A percentile compares a stretch with the other conserved stretches of the same genome.
phyloP scores from a whole-genome alignment of 2,797 vertebrate genomes.

The Vespertilio murinus region DNA sequence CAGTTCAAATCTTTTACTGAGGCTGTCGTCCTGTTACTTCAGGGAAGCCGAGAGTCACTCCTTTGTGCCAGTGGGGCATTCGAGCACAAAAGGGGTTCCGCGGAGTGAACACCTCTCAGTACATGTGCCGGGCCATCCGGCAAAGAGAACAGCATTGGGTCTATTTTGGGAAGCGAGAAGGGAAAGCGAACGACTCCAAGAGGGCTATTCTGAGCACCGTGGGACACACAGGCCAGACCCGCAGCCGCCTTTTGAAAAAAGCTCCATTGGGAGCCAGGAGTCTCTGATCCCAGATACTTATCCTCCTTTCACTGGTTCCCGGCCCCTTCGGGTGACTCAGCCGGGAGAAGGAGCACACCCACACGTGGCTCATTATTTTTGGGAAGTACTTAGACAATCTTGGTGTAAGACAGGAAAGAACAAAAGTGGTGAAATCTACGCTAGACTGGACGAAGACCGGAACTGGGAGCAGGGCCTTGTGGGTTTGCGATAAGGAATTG shows the following conservation, averaged over 20 bases:
- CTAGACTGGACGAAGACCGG: conserved; percentile 33
- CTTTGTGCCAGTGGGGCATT: neutral
- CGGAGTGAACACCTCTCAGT: neutral
- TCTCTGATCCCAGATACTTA: neutral
- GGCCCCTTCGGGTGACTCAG: conserved; percentile 68
- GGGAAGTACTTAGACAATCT: conserved; percentile 74
- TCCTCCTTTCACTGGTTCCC: conserved; percentile 31
- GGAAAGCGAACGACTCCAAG: conserved; percentile 42
- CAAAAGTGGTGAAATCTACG: conserved; percentile 77
- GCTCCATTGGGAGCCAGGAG: conserved; percentile 34
- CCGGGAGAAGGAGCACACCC: conserved; percentile 56
- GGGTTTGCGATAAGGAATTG: conserved; percentile 57
- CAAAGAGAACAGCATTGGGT: conserved; percentile 35
- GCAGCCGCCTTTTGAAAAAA: conserved; percentile 28
- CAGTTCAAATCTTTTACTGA: neutral
- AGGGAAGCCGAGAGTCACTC: neutral
- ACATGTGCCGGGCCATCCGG: neutral
- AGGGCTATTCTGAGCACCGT: neutral
- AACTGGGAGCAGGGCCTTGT: conserved; percentile 46
- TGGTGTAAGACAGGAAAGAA: conserved; percentile 77
- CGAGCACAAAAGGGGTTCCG: neutral
- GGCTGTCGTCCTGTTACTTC: neutral
- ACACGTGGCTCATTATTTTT: conserved; percentile 72
- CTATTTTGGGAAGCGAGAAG: conserved; percentile 62
- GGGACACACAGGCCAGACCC: conserved; percentile 50